Base-by-base conservation (phyloP, 2,113 vertebrate genomes). In the Marcusenius ussheri region DNA sequence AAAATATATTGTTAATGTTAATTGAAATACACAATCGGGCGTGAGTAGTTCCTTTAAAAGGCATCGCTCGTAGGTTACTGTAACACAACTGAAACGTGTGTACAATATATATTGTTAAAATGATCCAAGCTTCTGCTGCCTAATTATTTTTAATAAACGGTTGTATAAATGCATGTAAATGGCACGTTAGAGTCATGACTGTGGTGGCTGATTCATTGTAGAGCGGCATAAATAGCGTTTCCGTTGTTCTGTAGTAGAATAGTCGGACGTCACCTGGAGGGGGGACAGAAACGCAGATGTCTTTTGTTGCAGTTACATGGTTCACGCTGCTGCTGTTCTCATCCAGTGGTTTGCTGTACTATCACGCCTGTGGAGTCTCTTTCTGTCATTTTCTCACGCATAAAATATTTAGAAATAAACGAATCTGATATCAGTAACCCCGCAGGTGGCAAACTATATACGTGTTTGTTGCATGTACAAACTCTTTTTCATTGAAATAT, bases 211-310 rank as follows among this genome's bases (percentile, higher is more conserved):
- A 47, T 53, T 51, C 27, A 35, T 53, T 87, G 24, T 1, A 17
- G 27, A 87, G 50, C 85, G 31, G 15, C 47, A 47, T 53, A 35
- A 35, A 53, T 27, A 42, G 49, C 13, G 19, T 27, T 86, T 86
- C 84, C 45, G 46, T 9, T 27, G 47, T 50, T 86, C n/a, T n/a
- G 24, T 47, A 49, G 42, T 49, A n/a, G 83, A 84, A 27, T 85
- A 49, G 49, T 27, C 31, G 85, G 50, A 51, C n/a, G 27, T 87
- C 85, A 87, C 85, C 85, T 53, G 85, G 85, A 87, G 49, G 13
- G 50, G 84, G 31, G 10, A 11, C 21, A 24, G 45, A 46, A 24
- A 47, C 21, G 39, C 39, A 42, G 31, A 80, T 80, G 74, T 87
- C 85, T 87, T 84, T 87, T 87, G 50, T 87, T 51, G 50, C 85